Conservation (phyloP, 1,140 invertebrate species). For the Anthonomus grandis region DNA sequence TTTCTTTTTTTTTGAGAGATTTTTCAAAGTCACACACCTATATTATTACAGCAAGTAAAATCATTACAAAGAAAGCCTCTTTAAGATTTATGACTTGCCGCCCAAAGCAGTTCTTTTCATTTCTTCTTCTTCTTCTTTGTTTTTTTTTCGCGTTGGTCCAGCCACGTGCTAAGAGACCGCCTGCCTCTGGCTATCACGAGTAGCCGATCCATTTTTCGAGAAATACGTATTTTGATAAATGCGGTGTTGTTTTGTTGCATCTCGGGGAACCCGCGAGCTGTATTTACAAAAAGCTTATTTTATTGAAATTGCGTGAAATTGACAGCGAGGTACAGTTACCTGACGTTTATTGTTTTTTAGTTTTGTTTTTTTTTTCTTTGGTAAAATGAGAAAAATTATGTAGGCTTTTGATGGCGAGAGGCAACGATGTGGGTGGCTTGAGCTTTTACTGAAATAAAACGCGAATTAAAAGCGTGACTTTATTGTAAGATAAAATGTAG, state of each 20-base stretch:
- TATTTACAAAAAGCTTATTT: constrained; percentile 13
- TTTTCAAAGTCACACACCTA: too few relatives aligned
- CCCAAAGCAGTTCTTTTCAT: constrained; percentile 1
- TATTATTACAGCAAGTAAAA: too few relatives aligned
- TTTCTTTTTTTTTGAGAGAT: too few relatives aligned
- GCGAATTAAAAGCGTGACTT: too few relatives aligned
- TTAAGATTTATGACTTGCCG: constrained; percentile 11
- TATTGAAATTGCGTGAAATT: constrained; percentile 21
- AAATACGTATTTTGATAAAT: constrained; percentile 14
- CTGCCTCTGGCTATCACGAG: constrained; percentile 16
- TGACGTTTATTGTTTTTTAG: too few relatives aligned
- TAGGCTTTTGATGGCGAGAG: too few relatives aligned
- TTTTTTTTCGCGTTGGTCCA: constrained; percentile 6
- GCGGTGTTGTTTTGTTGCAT: constrained; percentile 13
- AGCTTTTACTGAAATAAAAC: too few relatives aligned
- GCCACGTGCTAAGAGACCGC: constrained; percentile 1
- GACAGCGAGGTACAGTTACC: constrained; percentile 8
- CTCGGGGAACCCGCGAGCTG: constrained; percentile 2
- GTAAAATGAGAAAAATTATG: too few relatives aligned
- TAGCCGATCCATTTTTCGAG: constrained; percentile 7
- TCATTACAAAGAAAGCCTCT: constrained; percentile 9
- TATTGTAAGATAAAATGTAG: too few relatives aligned
- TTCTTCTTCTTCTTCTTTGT: constrained; percentile 3
- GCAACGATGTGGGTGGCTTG: too few relatives aligned
- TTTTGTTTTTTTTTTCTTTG: too few relatives aligned